phyloP scores from a whole-genome alignment of 2,797 vertebrate species.

The Bryconaethiops microstoma region DNA sequence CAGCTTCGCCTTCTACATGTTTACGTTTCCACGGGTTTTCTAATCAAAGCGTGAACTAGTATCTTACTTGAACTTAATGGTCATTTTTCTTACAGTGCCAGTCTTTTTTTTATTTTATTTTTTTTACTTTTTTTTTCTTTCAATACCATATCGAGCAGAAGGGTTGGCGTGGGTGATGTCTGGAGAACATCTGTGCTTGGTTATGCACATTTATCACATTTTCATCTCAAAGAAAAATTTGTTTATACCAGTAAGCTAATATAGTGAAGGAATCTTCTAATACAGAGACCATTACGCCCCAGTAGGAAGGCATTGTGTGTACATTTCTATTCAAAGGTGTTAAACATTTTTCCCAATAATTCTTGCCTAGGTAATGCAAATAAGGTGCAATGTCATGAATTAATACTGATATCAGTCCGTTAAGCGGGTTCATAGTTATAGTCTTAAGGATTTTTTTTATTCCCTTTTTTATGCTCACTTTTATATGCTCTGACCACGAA shows the following conservation, averaged over 20 bases:
- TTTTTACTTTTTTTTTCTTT: conserved; percentile 15
- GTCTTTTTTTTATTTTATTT: background rate
- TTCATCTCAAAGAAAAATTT: conserved; percentile 30
- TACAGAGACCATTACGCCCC: background rate
- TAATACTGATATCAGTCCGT: conserved; percentile 2
- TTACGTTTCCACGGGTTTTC: conserved; percentile 35
- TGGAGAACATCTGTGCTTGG: conserved; percentile 19
- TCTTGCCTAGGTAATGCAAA: background rate
- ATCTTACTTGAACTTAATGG: conserved; percentile 45
- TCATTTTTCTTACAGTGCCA: conserved; percentile 28
- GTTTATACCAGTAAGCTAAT: background rate
- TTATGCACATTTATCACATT: conserved; percentile 35
- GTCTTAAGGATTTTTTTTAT: background rate
- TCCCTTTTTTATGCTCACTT: background rate
- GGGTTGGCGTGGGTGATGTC: conserved; percentile 23
- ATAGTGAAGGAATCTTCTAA: conserved; percentile 12
- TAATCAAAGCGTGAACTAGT: conserved; percentile 27
- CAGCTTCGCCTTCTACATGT: conserved; percentile 22
- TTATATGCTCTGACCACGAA: conserved; percentile 2
- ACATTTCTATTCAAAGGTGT: background rate
- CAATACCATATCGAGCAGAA: conserved; percentile 12
- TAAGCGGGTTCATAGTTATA: background rate
- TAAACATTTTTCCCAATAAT: background rate
- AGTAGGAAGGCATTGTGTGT: background rate
- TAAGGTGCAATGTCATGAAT: background rate